Percentiles rank a stretch among this genome's conserved stretches.
phyloP scores from a whole-genome alignment of 1,140 invertebrate genomes.

The Hormaphis cornu region DNA sequence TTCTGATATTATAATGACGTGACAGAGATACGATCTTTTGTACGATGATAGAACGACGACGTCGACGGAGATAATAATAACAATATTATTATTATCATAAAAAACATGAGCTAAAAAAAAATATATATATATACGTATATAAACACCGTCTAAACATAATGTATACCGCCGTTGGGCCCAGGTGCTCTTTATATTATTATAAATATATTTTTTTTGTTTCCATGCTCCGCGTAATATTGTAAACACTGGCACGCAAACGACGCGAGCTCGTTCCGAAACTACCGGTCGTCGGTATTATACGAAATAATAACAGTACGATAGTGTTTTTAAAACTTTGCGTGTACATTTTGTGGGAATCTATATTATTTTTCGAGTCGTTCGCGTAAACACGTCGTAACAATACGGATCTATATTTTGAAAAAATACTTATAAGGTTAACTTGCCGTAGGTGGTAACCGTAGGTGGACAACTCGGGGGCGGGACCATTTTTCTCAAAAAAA shows the following conservation, averaged over 20 bases:
- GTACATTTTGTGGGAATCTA: background rate
- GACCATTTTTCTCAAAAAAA: too few relatives aligned
- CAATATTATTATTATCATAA: background rate
- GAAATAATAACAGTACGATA: background rate
- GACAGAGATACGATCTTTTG: background rate
- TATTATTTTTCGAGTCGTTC: background rate
- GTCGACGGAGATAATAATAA: background rate
- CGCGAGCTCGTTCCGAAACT: background rate
- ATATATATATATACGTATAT: too few relatives aligned
- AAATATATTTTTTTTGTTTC: too few relatives aligned
- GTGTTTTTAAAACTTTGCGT: background rate
- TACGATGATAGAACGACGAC: background rate
- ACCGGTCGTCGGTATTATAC: background rate
- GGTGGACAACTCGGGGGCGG: too few relatives aligned
- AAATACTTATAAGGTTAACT: background rate
- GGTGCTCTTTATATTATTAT: background rate
- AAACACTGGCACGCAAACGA: background rate
- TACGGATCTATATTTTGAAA: background rate
- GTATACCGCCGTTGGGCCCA: too few relatives aligned
- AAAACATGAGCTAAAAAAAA: background rate
- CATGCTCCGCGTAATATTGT: too few relatives aligned
- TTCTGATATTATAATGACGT: background rate
- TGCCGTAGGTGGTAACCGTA: too few relatives aligned
- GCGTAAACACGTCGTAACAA: background rate
- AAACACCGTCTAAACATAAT: too few relatives aligned